These are phyloP conservation scores for Macquaria ambigua DNA, from an alignment of 2,113 vertebrate species.

Conservation along the genomic window DNA sequence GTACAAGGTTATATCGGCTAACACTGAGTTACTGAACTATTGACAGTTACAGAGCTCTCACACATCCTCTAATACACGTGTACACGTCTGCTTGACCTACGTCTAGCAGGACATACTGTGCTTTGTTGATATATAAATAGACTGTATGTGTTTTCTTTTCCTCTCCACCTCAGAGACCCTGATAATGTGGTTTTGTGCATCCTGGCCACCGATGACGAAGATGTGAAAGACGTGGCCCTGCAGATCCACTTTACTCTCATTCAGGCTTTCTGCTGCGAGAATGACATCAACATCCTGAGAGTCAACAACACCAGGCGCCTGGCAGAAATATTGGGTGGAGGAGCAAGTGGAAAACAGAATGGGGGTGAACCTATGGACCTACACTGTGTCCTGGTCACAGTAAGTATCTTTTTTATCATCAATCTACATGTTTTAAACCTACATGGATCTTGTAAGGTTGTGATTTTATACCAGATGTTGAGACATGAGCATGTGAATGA, in stretches of 20 bases:
- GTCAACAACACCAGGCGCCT: slow-evolving; percentile 94
- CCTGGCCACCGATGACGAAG: slow-evolving; percentile 94
- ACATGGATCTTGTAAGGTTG: not conserved
- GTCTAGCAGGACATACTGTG: not conserved
- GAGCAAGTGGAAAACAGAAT: slow-evolving; percentile 73
- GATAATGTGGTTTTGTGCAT: slow-evolving; percentile 97
- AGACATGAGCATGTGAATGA: slow-evolving; percentile 30
- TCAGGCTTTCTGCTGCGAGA: slow-evolving; percentile 97
- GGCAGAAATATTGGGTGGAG: slow-evolving; percentile 89
- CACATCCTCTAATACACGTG: not conserved
- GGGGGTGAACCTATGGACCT: slow-evolving; percentile 92
- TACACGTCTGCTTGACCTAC: not conserved
- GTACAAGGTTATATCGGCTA: slow-evolving; percentile 65
- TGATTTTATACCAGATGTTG: not conserved
- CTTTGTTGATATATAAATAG: not conserved
- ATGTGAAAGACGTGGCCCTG: slow-evolving; percentile 92
- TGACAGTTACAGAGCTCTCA: not conserved
- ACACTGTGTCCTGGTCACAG: slow-evolving; percentile 96
- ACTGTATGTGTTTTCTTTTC: not conserved
- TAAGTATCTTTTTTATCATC: slow-evolving; percentile 76
- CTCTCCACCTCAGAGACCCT: slow-evolving; percentile 86
- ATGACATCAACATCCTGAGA: slow-evolving; percentile 96
- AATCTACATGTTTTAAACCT: not conserved
- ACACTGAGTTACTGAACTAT: not conserved
- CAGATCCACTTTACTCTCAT: slow-evolving; percentile 98